Percentiles rank a stretch among this genome's conserved stretches.
Conservation (phyloP, 2,797 vertebrate genomes). For the Heterohyrax brucei region DNA sequence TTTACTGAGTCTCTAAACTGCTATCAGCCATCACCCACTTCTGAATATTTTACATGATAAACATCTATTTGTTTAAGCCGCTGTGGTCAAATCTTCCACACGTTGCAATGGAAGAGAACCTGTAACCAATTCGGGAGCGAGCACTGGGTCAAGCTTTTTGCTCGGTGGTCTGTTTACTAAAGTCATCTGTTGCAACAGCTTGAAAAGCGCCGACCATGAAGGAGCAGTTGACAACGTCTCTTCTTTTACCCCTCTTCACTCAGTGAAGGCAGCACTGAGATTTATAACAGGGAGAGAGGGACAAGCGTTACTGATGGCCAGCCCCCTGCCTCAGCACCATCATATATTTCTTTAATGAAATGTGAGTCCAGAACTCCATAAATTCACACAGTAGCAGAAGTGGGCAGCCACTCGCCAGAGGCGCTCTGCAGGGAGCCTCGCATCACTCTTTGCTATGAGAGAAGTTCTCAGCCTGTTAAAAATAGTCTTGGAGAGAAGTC, state of each 20-base stretch:
- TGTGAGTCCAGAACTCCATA: conserved; percentile 90
- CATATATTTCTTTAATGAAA: conserved; percentile 89
- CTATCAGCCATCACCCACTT: not conserved
- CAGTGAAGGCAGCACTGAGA: conserved; percentile 70
- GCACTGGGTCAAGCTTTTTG: not conserved
- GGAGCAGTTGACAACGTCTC: conserved; percentile 34
- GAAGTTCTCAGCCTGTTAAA: conserved; percentile 91
- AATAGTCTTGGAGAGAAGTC: conserved; percentile 89
- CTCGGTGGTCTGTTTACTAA: conserved; percentile 49
- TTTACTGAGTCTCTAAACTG: not conserved
- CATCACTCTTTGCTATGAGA: conserved; percentile 87
- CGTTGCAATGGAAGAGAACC: conserved; percentile 1
- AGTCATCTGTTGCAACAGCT: not conserved
- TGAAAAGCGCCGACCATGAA: not conserved
- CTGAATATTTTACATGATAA: not conserved
- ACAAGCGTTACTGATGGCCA: conserved; percentile 88
- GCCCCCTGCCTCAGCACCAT: conserved; percentile 83
- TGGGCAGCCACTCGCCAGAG: conserved; percentile 84
- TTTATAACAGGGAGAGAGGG: conserved; percentile 84
- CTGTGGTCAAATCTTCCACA: not conserved
- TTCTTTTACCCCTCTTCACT: conserved; percentile 36
- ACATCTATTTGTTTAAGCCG: not conserved
- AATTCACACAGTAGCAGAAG: conserved; percentile 90
- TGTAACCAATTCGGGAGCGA: not conserved
- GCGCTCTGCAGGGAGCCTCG: conserved; percentile 90